Base-by-base conservation (phyloP, 2,888 invertebrate genomes). In the Seira sanloemensis region DNA sequence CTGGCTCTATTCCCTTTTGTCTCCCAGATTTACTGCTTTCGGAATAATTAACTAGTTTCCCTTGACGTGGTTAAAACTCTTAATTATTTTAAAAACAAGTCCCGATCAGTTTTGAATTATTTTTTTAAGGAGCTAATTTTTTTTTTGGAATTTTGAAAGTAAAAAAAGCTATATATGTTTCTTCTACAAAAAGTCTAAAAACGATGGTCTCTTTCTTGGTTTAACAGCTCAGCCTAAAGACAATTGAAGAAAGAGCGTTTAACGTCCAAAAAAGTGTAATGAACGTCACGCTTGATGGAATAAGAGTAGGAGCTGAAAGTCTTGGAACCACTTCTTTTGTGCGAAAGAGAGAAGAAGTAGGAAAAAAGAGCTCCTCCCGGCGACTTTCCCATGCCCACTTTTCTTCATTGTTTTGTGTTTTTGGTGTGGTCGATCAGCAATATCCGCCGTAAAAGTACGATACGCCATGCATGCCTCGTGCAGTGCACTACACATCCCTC, bases 321-420 rank as follows among this genome's bases (percentile, higher is more conserved):
- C 50, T n/a, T n/a, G n/a, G n/a, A 50, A 50, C 12, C 37, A 7
- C 4, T 37, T 37, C 12, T 50, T 18, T 50, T 50, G 16, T 50
- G 50, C 50, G n/a, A 50, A 50, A 7, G 50, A 7, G 16, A n/a
- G 50, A 18, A 50, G 50, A 50, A 50, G 50, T 50, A n/a, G 12
- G 50, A 50, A 16, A 50, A 16, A 37, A 12, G 37, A 50, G 50
- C 50, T 50, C 50, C 50, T 50, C 50, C 50, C 50, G 50, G 50
- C 50, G 50, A 50, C 50, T 50, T 50, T 37, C 37, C 37, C 37
- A 37, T 50, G 50, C 50, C 50, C 50, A 50, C 50, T 50, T 50
- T 50, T 50, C 50, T 50, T 50, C 50, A n/a, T 50, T 50, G 16
- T 50, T 50, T 16, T 7, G 2, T 50, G 12, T 50, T 50, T 50